Conservation (phyloP, 2,113 vertebrate species). For the Equus przewalskii region DNA sequence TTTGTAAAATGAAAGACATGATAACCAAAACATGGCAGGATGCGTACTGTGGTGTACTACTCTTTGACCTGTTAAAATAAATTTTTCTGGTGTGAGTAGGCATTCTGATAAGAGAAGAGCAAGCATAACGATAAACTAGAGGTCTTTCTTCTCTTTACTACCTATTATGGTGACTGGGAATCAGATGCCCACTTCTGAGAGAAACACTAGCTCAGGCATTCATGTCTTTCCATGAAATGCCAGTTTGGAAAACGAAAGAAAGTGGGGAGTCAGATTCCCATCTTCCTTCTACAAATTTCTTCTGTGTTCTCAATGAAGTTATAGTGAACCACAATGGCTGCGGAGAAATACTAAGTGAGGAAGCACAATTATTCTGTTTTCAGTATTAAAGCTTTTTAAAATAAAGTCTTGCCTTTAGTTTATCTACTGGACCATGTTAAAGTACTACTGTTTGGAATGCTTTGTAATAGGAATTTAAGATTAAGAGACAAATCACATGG, state of each 20-base stretch:
- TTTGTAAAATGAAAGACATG: constrained; percentile 55
- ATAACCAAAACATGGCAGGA: neutral
- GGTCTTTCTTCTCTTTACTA: constrained; percentile 22
- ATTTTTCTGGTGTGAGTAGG: constrained; percentile 26
- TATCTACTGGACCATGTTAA: neutral
- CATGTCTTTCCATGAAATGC: neutral
- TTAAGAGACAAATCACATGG: neutral
- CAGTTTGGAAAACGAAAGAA: constrained; percentile 39
- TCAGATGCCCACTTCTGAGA: neutral
- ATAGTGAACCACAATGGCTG: neutral
- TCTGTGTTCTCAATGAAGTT: neutral
- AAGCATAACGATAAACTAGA: neutral
- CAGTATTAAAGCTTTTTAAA: neutral
- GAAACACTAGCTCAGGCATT: neutral
- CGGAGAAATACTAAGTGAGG: neutral
- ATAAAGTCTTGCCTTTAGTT: constrained; percentile 31
- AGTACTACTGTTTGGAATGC: neutral
- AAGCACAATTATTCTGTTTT: neutral
- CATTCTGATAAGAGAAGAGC: constrained; percentile 20
- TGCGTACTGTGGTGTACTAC: neutral
- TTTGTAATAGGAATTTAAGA: neutral
- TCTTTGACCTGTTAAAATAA: constrained; percentile 63
- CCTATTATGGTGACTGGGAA: constrained; percentile 62
- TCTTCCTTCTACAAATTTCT: neutral
- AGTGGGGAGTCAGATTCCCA: neutral